Percentiles rank a stretch among this genome's conserved stretches.
These are phyloP conservation scores for Proisotoma minuta DNA, from an alignment of 2,888 invertebrate species.

Conservation along the genomic window DNA sequence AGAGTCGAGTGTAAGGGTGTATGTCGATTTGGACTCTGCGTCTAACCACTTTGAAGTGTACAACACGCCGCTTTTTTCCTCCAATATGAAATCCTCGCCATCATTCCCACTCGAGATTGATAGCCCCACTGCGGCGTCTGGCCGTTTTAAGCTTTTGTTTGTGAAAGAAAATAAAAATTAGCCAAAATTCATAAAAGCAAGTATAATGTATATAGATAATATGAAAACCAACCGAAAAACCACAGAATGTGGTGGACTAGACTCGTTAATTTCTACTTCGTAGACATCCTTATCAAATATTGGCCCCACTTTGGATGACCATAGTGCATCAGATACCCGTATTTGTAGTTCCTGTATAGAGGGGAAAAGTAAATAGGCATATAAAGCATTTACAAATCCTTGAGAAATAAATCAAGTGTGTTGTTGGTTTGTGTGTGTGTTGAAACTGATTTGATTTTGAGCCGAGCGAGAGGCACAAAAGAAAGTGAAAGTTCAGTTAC, in stretches of 20 bases:
- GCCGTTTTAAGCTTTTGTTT: slow-evolving; percentile 70
- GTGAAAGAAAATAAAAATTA: too few relatives aligned
- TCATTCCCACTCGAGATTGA: slow-evolving; percentile 89
- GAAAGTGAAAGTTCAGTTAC: too few relatives aligned
- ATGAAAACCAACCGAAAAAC: slow-evolving; percentile 66
- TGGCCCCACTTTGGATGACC: slow-evolving; percentile 50
- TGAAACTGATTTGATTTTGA: too few relatives aligned
- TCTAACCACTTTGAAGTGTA: slow-evolving; percentile 77
- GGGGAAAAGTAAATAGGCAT: too few relatives aligned
- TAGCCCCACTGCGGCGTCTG: slow-evolving; percentile 77
- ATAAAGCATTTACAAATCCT: too few relatives aligned
- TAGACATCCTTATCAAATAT: slow-evolving; percentile 81
- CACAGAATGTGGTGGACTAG: slow-evolving; percentile 75
- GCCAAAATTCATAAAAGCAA: too few relatives aligned
- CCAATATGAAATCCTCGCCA: slow-evolving; percentile 78
- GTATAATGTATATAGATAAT: too few relatives aligned
- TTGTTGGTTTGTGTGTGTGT: too few relatives aligned
- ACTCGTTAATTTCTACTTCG: slow-evolving; percentile 80
- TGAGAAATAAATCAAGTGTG: too few relatives aligned
- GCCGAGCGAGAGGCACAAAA: too few relatives aligned
- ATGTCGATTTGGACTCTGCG: slow-evolving; percentile 76
- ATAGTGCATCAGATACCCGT: slow-evolving; percentile 64
- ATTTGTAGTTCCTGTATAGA: slow-evolving; percentile 76
- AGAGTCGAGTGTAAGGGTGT: slow-evolving; percentile 82
- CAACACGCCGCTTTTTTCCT: slow-evolving; percentile 82